These are phyloP conservation scores for Bucorvus abyssinicus DNA, from an alignment of 2,797 vertebrate genomes.

Conservation along the genomic window DNA sequence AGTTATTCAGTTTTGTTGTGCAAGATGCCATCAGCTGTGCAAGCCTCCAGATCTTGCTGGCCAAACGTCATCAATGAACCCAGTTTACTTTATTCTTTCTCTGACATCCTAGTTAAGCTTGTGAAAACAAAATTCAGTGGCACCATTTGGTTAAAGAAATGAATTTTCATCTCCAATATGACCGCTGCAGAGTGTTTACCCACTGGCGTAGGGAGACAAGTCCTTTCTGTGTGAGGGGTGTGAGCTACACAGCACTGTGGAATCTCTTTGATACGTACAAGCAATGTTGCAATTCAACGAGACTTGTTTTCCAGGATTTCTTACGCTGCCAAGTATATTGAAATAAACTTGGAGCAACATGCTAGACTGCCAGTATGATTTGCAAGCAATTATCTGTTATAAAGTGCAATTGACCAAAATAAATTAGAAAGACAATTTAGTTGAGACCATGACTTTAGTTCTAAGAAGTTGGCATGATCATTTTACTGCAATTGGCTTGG, in stretches of 20 bases:
- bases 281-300: neutral
- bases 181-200: neutral
- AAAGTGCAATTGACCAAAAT: neutral
- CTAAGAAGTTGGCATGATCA: neutral
- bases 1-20: neutral
- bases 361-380: neutral
- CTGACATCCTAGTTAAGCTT: neutral
- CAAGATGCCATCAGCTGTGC: neutral
- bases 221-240: neutral
- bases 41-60: neutral
- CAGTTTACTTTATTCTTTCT: neutral
- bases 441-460: neutral
- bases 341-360: neutral
- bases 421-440: neutral
- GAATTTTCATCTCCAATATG: neutral
- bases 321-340: neutral
- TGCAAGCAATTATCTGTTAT: neutral
- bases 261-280: neutral
- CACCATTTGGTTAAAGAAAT: neutral
- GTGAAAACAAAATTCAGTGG: neutral
- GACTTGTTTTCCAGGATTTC: neutral
- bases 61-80: rapidly evolving
- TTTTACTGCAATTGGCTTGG: neutral
- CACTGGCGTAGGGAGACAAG: neutral
- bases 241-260: neutral